phyloP scores from a whole-genome alignment of 2,113 vertebrate genomes.

The Cephalopterus ornatus region DNA sequence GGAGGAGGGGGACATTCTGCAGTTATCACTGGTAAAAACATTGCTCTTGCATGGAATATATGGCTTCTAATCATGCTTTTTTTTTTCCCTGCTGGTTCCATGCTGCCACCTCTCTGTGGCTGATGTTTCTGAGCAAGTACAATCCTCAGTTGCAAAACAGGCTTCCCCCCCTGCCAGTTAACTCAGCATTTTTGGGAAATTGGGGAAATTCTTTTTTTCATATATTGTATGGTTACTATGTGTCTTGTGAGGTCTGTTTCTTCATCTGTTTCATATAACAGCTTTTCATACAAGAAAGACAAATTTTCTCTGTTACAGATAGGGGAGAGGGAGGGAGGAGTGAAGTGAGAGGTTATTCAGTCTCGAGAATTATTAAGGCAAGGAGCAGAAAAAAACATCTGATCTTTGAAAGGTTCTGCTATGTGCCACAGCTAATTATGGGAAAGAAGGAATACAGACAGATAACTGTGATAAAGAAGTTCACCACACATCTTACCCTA shows the following conservation, averaged over 20 bases:
- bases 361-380: not conserved
- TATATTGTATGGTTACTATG: not conserved
- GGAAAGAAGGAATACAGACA: not conserved
- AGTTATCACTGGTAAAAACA: conserved; percentile 79
- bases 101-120: conserved; percentile 4
- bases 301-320: not conserved
- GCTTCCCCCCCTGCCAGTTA: not conserved
- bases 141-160: not conserved
- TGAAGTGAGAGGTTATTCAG: not conserved
- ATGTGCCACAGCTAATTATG: not conserved
- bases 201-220: not conserved
- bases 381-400: not conserved
- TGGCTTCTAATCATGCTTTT: not conserved
- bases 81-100: not conserved
- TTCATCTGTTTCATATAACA: not conserved
- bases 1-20: conserved; percentile 91
- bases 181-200: not conserved
- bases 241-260: not conserved
- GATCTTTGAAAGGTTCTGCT: not conserved
- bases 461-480: not conserved
- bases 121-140: not conserved
- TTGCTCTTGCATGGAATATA: not conserved
- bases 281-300: not conserved
- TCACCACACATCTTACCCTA: not conserved
- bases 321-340: not conserved